Percentiles rank a stretch among this genome's conserved stretches.
Evolutionary conservation across 2,113 vertebrate species (phyloP).

Genomic region (Lucifuga dentata): DNA sequence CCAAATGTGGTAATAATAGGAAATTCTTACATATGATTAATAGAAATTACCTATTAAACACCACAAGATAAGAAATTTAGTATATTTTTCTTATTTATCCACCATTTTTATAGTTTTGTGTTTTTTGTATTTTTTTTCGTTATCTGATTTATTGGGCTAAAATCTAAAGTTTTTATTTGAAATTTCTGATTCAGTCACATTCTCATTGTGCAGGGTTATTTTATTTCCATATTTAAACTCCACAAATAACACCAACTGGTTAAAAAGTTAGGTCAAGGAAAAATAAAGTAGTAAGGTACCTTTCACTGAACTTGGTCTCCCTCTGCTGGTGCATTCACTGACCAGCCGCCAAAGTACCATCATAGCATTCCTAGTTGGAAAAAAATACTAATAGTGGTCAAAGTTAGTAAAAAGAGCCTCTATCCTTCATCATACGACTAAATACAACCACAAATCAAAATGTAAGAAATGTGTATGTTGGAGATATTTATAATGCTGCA

Average conservation of each 20-base stretch:
- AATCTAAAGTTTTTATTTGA: not conserved
- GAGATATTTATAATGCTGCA: not conserved
- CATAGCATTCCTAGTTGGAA: not conserved
- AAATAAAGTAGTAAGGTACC: not conserved
- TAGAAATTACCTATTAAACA: too few relatives aligned
- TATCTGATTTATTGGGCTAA: too few relatives aligned
- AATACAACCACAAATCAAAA: too few relatives aligned
- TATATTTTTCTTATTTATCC: too few relatives aligned
- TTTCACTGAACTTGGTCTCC: conserved; percentile 62
- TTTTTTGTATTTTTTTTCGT: too few relatives aligned
- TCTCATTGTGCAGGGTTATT: too few relatives aligned
- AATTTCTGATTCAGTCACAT: not conserved
- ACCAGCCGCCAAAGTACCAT: conserved; percentile 6
- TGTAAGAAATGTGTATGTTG: too few relatives aligned
- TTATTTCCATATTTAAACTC: not conserved
- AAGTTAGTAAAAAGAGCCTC: too few relatives aligned
- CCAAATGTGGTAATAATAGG: not conserved
- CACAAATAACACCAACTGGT: not conserved
- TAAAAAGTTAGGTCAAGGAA: not conserved
- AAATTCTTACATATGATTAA: too few relatives aligned
- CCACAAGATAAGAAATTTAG: too few relatives aligned
- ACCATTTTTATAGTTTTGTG: too few relatives aligned
- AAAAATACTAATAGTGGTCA: not conserved
- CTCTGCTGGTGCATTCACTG: conserved; percentile 75
- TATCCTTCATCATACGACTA: too few relatives aligned